phyloP scores from a whole-genome alignment of 2,888 invertebrate genomes.

The Rhagophthalmus giganteus region DNA sequence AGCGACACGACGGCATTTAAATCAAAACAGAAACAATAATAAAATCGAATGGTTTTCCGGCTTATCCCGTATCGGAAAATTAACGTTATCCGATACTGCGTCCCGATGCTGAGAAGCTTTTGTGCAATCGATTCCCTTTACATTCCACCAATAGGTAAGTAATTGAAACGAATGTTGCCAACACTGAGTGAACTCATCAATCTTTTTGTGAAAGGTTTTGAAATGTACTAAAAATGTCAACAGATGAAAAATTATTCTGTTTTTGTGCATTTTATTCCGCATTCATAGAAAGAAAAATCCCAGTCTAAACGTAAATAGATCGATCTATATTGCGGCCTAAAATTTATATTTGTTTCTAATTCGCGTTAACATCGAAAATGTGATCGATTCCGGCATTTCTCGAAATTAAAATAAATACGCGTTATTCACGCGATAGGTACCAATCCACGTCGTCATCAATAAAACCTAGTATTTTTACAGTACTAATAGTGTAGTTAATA shows the following conservation, averaged over 20 bases:
- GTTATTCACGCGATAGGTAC: too few species aligned
- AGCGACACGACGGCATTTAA: constrained; percentile 6
- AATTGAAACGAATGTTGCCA: constrained; percentile 28
- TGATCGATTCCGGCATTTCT: too few species aligned
- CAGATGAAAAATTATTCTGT: constrained; percentile 40
- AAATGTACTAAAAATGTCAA: constrained; percentile 34
- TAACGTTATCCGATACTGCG: constrained; percentile 1
- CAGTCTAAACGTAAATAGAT: constrained; percentile 21
- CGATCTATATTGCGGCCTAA: too few species aligned
- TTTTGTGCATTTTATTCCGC: constrained; percentile 34
- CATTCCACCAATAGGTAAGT: constrained; percentile 19
- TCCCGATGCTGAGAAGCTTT: constrained; percentile 6
- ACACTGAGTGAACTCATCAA: constrained; percentile 27
- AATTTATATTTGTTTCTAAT: too few species aligned
- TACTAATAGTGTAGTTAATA: too few species aligned
- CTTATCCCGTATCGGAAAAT: background rate
- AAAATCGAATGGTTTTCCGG: constrained; percentile 3
- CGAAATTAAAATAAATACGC: too few species aligned
- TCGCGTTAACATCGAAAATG: too few species aligned
- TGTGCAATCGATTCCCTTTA: constrained; percentile 19
- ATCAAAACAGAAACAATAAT: constrained; percentile 4
- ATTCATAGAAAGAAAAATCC: constrained; percentile 34
- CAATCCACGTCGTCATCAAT: too few species aligned
- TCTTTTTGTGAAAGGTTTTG: constrained; percentile 34
- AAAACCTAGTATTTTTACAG: too few species aligned